Evolutionary conservation across 2,797 vertebrate species (phyloP), one percentile per base, ranked within the genome.

Genomic region (Sciaenops ocellatus): DNA sequence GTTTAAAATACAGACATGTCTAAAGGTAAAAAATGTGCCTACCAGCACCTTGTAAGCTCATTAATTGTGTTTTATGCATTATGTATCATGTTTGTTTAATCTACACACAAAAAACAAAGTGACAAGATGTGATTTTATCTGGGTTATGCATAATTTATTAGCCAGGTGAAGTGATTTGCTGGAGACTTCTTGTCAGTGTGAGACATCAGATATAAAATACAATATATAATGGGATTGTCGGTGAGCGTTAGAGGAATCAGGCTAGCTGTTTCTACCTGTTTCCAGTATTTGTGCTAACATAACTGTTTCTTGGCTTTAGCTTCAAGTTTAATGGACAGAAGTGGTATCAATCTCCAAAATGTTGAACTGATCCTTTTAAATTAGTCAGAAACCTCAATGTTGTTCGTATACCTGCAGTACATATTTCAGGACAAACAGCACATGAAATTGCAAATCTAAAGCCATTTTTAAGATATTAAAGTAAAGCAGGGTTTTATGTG

Each of bases 171-270:
- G 22, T 48, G 52, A 64, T 15, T 73, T 57, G 42, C 28, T 18
- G 26, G 3, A 57, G 13, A 30, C 0, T 10, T 44, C 24, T 56
- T 46, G 41, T 30, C 50, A 54, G 38, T 0, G 34, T 0, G 2
- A 62, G 60, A 6, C n/a, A 24, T 70, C 13, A 38, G 28, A 48
- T 52, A 18, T 64, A 17, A 18, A 20, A 56, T 55, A 47, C 30
- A 18, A 72, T 3, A 50, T 42, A 28, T 66, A 50, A 50, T 8
- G 2, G 26, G 24, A 44, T 54, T 22, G 4, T 42, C 16, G 44
- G 12, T 10, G 7, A 17, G 60, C 41, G 44, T 11, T 74, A 30
- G 20, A 51, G 16, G 26, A 67, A 24, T 42, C 47, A 61, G 56
- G 22, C 41, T 26, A 42, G 26, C 2, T 54, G 56, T 69, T 47